These are phyloP conservation scores for Hemaris fuciformis DNA, from an alignment of 2,888 invertebrate genomes.

Conservation along the genomic window DNA sequence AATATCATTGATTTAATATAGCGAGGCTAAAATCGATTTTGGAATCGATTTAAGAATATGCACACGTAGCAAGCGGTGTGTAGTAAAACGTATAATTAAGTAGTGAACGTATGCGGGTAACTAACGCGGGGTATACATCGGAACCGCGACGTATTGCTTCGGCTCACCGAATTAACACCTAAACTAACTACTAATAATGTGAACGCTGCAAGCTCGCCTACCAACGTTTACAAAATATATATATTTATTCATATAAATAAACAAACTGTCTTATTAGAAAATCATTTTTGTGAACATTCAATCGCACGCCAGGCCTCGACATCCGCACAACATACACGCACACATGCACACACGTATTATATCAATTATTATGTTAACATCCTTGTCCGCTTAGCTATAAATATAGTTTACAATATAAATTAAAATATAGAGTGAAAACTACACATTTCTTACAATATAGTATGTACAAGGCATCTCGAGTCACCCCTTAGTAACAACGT, in stretches of 20 bases:
- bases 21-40: not conserved
- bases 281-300: slow-evolving; percentile 33
- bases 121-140: slow-evolving; percentile 49
- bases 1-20: not conserved
- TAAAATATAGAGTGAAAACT: slow-evolving; percentile 79
- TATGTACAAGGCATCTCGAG: slow-evolving; percentile 77
- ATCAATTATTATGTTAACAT: slow-evolving; percentile 64
- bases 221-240: slow-evolving; percentile 48
- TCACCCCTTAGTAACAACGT: slow-evolving; percentile 50
- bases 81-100: slow-evolving; percentile 29
- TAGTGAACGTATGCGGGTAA: slow-evolving; percentile 51
- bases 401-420: slow-evolving; percentile 78
- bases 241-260: slow-evolving; percentile 43
- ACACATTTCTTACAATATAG: slow-evolving; percentile 72
- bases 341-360: slow-evolving; percentile 40
- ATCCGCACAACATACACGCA: slow-evolving; percentile 30
- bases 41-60: not conserved
- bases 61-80: not conserved
- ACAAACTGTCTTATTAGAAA: slow-evolving; percentile 49
- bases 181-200: slow-evolving; percentile 40
- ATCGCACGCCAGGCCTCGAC: slow-evolving; percentile 51
- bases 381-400: slow-evolving; percentile 69
- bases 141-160: slow-evolving; percentile 28
- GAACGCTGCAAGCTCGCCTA: slow-evolving; percentile 77
- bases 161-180: slow-evolving; percentile 37